phyloP scores from a whole-genome alignment of 2,113 vertebrate genomes.

The Tragulus kanchil region DNA sequence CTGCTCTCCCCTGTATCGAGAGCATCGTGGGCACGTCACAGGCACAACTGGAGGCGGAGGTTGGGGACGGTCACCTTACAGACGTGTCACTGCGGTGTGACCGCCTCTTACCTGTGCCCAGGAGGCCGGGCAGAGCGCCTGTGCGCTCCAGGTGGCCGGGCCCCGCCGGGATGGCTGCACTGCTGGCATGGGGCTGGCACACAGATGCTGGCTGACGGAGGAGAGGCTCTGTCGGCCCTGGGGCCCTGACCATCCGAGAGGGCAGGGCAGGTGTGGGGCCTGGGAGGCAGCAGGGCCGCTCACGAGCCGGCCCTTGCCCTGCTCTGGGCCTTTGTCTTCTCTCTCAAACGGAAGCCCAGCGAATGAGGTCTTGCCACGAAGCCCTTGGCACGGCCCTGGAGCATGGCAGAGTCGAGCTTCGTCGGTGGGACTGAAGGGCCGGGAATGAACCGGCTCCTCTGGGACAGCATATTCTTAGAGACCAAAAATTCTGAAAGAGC shows the following conservation, averaged over 20 bases:
- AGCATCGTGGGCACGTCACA: no score
- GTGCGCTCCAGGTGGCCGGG: not conserved
- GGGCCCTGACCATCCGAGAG: not conserved
- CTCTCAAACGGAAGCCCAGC: not conserved
- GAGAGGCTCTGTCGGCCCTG: not conserved
- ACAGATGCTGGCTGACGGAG: fast-evolving
- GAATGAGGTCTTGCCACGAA: fast-evolving
- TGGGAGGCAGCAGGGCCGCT: not conserved
- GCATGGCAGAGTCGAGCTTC: fast-evolving
- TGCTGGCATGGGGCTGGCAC: fast-evolving
- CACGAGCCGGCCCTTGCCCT: not conserved
- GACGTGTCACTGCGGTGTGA: fast-evolving
- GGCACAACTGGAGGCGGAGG: not conserved
- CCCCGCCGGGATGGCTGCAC: fast-evolving
- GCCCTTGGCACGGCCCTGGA: not conserved
- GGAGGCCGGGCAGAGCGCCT: not conserved
- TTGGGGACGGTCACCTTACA: fast-evolving
- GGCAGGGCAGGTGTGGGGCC: not conserved
- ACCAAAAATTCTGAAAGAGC: not conserved
- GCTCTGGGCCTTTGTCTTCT: not conserved
- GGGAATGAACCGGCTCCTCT: fast-evolving
- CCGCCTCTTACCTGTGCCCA: not conserved
- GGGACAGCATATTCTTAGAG: not conserved
- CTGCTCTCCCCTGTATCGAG: fast-evolving
- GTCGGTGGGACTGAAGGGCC: fast-evolving